A percentile compares a stretch with the other conserved stretches of the same genome.
These are phyloP conservation scores for Resseliella maxima DNA, from an alignment of 2,888 invertebrate genomes.

Conservation along the genomic window DNA sequence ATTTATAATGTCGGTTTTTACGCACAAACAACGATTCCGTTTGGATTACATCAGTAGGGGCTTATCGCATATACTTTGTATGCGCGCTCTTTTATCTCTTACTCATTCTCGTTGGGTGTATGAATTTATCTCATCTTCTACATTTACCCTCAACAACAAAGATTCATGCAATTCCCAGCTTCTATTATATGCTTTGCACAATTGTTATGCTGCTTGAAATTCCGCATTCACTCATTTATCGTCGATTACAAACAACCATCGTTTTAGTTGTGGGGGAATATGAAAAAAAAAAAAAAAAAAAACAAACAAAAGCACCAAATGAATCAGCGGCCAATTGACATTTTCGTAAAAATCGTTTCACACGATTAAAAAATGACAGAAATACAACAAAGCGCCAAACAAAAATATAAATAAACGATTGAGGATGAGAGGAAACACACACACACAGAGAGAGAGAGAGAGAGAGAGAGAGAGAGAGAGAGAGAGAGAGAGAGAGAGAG, in stretches of 20 bases:
- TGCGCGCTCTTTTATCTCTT: neutral
- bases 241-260: conserved; percentile 31
- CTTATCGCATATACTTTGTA: neutral
- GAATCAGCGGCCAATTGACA: neutral
- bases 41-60: conserved; percentile 30
- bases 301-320: neutral
- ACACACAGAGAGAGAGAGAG: neutral
- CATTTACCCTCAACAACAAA: neutral
- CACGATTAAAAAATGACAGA: conserved; percentile 28
- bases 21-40: conserved; percentile 48
- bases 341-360: conserved; percentile 33
- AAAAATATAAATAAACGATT: conserved; percentile 39
- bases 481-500: too few species aligned
- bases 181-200: neutral
- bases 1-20: conserved; percentile 47
- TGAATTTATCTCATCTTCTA: neutral
- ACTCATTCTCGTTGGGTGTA: neutral
- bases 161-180: conserved; percentile 21
- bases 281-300: neutral
- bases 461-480: too few species aligned
- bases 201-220: conserved; percentile 37
- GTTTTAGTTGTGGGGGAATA: too few species aligned
- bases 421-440: neutral
- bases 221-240: conserved; percentile 36
- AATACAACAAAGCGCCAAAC: neutral